Conservation (phyloP, 2,888 invertebrate genomes). For the Corythucha ciliata region DNA sequence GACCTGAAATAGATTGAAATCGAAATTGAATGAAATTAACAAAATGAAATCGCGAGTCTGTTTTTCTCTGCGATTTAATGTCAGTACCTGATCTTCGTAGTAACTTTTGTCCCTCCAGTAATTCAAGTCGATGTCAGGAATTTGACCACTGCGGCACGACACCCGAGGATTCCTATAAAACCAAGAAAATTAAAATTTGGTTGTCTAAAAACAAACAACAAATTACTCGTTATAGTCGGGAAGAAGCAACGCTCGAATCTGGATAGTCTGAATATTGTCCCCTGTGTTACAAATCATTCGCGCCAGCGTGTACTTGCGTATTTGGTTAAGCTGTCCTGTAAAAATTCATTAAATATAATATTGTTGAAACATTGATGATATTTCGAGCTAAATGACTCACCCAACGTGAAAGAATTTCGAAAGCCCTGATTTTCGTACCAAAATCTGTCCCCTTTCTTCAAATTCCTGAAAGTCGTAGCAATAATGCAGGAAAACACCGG, state of each 20-base stretch:
- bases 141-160: slow-evolving; percentile 39
- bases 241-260: slow-evolving; percentile 43
- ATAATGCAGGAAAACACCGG: slow-evolving; percentile 46
- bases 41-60: too few species aligned
- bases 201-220: background rate
- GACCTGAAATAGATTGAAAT: too few species aligned
- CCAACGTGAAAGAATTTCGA: slow-evolving; percentile 42
- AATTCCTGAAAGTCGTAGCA: slow-evolving; percentile 43
- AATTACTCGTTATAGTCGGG: slow-evolving; percentile 42
- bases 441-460: slow-evolving; percentile 45
- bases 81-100: slow-evolving; percentile 20
- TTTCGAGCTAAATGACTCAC: slow-evolving; percentile 16
- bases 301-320: slow-evolving; percentile 42
- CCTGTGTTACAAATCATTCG: slow-evolving; percentile 43
- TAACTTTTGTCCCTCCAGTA: slow-evolving; percentile 39
- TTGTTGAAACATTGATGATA: background rate
- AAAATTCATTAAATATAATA: slow-evolving; percentile 5
- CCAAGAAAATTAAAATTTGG: background rate
- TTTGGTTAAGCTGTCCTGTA: slow-evolving; percentile 43
- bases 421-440: slow-evolving; percentile 45
- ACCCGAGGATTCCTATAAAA: slow-evolving; percentile 41
- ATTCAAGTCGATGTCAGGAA: slow-evolving; percentile 39
- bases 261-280: slow-evolving; percentile 42
- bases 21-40: too few species aligned
- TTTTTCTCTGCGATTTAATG: too few species aligned